Conservation (phyloP, 2,113 vertebrate species). For the Tretioscincus oriximinensis region DNA sequence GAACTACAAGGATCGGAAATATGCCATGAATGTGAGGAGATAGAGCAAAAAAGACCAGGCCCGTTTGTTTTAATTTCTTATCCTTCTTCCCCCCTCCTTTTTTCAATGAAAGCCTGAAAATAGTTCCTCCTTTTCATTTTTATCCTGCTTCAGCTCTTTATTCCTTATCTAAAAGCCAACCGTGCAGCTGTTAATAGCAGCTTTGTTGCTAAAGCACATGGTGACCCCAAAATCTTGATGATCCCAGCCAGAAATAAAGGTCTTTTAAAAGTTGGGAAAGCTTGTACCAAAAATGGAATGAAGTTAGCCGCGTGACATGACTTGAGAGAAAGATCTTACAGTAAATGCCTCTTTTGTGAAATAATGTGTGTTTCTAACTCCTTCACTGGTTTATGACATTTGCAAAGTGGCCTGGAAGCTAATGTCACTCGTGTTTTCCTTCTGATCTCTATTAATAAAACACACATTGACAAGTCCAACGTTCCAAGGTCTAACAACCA, state of each 20-base stretch:
- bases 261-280: not conserved
- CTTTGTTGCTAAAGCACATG: slow-evolving; percentile 18
- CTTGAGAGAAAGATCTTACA: not conserved
- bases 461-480: too few relatives aligned
- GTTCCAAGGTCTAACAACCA: too few relatives aligned
- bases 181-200: not conserved
- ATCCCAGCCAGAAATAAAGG: not conserved
- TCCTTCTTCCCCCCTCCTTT: not conserved
- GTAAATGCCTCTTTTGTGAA: not conserved
- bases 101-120: not conserved
- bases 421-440: not conserved
- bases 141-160: not conserved
- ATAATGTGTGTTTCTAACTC: not conserved
- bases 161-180: not conserved
- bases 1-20: not conserved
- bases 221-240: slow-evolving; percentile 2
- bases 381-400: not conserved
- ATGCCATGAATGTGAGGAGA: not conserved
- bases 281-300: slow-evolving; percentile 23
- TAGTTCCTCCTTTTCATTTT: slow-evolving; percentile 21
- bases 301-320: not conserved
- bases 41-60: not conserved
- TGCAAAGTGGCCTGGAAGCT: not conserved
- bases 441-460: too few relatives aligned
- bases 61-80: not conserved